A percentile compares a stretch with the other conserved stretches of the same genome.
Evolutionary conservation across 2,888 invertebrate species (phyloP).

Genomic region (Antheraea assamensis): DNA sequence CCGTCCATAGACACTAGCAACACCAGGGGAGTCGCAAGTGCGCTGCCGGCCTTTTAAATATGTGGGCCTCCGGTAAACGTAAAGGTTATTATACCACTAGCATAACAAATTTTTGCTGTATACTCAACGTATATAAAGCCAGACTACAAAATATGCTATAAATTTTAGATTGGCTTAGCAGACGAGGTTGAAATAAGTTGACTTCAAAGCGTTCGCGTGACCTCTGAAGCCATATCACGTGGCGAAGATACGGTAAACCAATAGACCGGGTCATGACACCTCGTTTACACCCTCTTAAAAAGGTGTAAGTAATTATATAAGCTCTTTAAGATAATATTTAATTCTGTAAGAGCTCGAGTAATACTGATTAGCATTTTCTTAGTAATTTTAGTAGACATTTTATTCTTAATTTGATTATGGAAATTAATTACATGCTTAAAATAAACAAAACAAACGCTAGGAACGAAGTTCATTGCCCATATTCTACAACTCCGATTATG

Average conservation of each 20-base stretch:
- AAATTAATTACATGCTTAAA: no score
- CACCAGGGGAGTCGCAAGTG: no score
- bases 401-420: no score
- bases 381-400: neutral
- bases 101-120: neutral
- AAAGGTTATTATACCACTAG: no score
- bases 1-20: no score
- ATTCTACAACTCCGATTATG: no score
- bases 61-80: no score
- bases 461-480: no score
- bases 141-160: neutral
- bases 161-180: neutral
- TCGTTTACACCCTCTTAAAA: neutral
- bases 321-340: neutral
- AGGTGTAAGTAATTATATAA: neutral
- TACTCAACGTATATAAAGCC: neutral
- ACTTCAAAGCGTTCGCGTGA: conserved; percentile 8
- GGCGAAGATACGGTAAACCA: neutral
- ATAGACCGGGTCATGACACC: neutral
- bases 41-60: no score
- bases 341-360: neutral
- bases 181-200: neutral
- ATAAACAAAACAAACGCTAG: no score
- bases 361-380: neutral
- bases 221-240: conserved; percentile 7